Conservation (phyloP, 2,888 invertebrate species). For the Netelia melanura region DNA sequence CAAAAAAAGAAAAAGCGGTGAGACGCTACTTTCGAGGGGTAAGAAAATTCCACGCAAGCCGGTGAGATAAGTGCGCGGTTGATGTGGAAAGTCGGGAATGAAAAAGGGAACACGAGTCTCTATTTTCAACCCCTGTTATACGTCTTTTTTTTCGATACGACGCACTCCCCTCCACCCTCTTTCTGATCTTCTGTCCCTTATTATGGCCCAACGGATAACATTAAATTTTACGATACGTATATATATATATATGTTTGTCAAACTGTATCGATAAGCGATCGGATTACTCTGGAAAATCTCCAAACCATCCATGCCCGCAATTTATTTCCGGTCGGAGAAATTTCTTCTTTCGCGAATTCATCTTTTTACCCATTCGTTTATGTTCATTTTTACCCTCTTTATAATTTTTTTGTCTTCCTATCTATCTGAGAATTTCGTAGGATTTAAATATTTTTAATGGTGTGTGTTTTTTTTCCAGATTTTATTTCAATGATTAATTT, state of each 20-base stretch:
- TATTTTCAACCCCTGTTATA: background rate
- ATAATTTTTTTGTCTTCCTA: too few relatives aligned
- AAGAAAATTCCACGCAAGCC: slow-evolving; percentile 36
- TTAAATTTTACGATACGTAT: background rate
- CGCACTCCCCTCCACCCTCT: background rate
- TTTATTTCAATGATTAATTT: background rate
- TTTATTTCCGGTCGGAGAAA: slow-evolving; percentile 33
- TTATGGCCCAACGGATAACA: background rate
- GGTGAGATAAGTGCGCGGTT: slow-evolving; percentile 36
- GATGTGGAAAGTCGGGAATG: slow-evolving; percentile 18
- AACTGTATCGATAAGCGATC: slow-evolving; percentile 46
- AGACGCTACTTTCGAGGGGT: background rate
- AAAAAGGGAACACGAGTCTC: slow-evolving; percentile 35
- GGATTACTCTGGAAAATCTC: slow-evolving; percentile 45
- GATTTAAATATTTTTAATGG: background rate
- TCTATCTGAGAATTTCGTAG: too few relatives aligned
- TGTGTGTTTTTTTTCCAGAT: background rate
- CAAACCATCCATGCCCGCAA: slow-evolving; percentile 28
- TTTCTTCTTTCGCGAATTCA: background rate
- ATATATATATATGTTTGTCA: background rate
- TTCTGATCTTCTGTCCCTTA: background rate
- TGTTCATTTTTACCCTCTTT: too few relatives aligned
- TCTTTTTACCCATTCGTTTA: background rate
- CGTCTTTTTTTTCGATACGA: background rate
- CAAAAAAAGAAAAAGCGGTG: background rate